Conservation (phyloP, 1,140 invertebrate genomes). For the Euschistus heros region DNA sequence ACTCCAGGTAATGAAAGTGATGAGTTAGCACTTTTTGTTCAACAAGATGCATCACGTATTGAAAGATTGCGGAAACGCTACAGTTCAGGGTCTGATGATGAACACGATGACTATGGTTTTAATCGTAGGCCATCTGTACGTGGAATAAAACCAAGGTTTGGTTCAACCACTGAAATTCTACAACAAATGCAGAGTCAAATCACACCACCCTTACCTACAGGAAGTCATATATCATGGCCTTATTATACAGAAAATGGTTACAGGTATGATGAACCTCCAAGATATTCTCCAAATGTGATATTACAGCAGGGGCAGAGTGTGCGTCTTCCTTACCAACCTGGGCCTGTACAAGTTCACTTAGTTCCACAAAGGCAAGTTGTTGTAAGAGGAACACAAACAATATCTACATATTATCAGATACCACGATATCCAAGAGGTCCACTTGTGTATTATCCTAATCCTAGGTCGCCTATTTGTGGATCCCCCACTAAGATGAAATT, state of each 20-base stretch:
- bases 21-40: slow-evolving; percentile 70
- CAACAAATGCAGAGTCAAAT: slow-evolving; percentile 66
- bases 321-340: slow-evolving; percentile 36
- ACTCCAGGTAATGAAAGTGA: slow-evolving; percentile 52
- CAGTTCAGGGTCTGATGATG: slow-evolving; percentile 19
- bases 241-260: slow-evolving; percentile 40
- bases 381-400: slow-evolving; percentile 37
- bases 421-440: slow-evolving; percentile 34
- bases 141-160: slow-evolving; percentile 59
- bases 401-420: slow-evolving; percentile 25
- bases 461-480: slow-evolving; percentile 34
- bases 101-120: slow-evolving; percentile 62
- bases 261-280: slow-evolving; percentile 10
- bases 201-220: slow-evolving; percentile 37
- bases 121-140: slow-evolving; percentile 74
- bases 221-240: slow-evolving; percentile 47
- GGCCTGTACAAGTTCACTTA: slow-evolving; percentile 34
- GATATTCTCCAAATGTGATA: slow-evolving; percentile 9
- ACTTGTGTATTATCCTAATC: slow-evolving; percentile 37
- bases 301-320: slow-evolving; percentile 25
- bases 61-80: slow-evolving; percentile 69
- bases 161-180: slow-evolving; percentile 66
- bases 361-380: slow-evolving; percentile 34
- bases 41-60: slow-evolving; percentile 66
- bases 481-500: slow-evolving; percentile 33